phyloP scores from a whole-genome alignment of 2,888 invertebrate species.

The Gymnosoma rotundatum region DNA sequence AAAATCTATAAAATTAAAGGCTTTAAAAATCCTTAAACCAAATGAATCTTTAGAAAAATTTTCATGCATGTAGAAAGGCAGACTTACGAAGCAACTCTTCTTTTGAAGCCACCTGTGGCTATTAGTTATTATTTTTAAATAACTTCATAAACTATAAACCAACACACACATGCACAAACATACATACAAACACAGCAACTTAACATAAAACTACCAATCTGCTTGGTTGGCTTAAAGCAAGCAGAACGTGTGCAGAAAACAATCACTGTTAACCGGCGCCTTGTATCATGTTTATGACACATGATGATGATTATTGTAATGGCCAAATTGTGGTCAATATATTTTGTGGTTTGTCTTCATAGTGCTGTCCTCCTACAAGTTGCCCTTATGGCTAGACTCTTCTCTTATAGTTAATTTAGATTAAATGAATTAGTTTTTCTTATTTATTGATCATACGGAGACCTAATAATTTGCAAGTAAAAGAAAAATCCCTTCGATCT shows the following conservation, averaged over 20 bases:
- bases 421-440: slow-evolving; percentile 78
- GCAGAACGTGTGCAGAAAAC: slow-evolving; percentile 36
- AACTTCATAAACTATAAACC: slow-evolving; percentile 71
- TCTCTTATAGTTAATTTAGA: slow-evolving; percentile 76
- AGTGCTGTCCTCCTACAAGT: slow-evolving; percentile 31
- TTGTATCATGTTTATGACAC: slow-evolving; percentile 81
- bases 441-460: slow-evolving; percentile 77
- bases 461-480: neutral
- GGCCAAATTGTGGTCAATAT: slow-evolving; percentile 63
- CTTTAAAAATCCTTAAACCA: neutral
- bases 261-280: slow-evolving; percentile 77
- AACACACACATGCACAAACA: neutral
- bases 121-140: slow-evolving; percentile 80
- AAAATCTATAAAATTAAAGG: neutral
- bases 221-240: neutral
- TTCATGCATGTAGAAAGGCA: neutral
- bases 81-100: slow-evolving; percentile 7
- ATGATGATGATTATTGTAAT: slow-evolving; percentile 77
- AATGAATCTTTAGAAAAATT: neutral
- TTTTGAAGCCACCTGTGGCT: slow-evolving; percentile 79
- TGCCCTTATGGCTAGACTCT: neutral
- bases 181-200: neutral
- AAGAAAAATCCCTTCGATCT: neutral
- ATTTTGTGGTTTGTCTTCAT: slow-evolving; percentile 23
- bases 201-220: neutral